Evolutionary conservation across 2,888 invertebrate genomes (phyloP), one percentile per base, ranked within the genome.

Genomic region (Erebia epiphron): DNA sequence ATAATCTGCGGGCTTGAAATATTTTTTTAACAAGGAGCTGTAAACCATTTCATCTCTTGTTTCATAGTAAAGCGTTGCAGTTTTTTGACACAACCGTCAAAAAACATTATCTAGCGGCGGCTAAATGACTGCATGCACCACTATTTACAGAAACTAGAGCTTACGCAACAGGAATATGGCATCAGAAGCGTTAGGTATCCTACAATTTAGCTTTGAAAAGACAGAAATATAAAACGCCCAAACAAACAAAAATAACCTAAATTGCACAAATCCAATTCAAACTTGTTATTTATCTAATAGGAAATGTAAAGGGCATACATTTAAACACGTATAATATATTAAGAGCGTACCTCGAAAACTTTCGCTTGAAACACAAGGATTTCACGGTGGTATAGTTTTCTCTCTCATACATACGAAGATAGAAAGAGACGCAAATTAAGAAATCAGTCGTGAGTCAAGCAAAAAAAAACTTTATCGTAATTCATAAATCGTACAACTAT

Each of bases 191-290:
- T 35, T 46, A 13, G 13, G 46, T 46, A 46, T 46, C 11, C 43
- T 1, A 49, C 14, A 56, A 52, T 52, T 35, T 56, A 41, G 56
- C 65, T 60, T 43, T 35, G 60, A 69, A 49, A 57, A 58, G 43
- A 67, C 70, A 70, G 64, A 70, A 71, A 61, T 63, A 49, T n/a
- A 68, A 70, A 56, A 69, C 16, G 58, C 52, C 35, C 54, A 43
- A 69, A 58, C 57, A 67, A 49, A 67, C 75, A 54, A 61, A 68
- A 62, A 62, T 76, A 74, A 77, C 80, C 87, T 89, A 89, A 82
- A 90, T 90, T 90, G 89, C 90, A 90, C 90, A 86, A 84, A 82
- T 86, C 87, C 86, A 85, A 83, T 81, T 81, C 75, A 75, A 69
- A 75, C 75, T 68, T 69, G 73, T 75, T 73, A 76, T 66, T 72